phyloP scores from a whole-genome alignment of 2,797 vertebrate genomes.

The Oryzias sinensis region DNA sequence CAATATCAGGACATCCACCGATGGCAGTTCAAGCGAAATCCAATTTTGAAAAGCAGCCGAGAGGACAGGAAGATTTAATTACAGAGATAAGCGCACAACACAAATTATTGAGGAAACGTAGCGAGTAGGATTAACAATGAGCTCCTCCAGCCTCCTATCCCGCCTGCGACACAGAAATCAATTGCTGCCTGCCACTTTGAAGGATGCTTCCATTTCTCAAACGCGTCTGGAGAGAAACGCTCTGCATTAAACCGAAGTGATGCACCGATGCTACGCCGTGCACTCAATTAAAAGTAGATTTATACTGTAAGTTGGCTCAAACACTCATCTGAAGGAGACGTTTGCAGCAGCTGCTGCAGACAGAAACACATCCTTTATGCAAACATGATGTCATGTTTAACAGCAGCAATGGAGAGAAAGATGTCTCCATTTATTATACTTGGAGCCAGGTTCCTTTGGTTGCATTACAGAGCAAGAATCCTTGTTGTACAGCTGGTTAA shows the following conservation, averaged over 20 bases:
- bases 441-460: too few species aligned
- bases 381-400: slow-evolving; percentile 1
- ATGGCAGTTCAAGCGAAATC: neutral
- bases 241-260: neutral
- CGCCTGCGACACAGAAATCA: neutral
- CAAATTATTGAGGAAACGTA: slow-evolving; percentile 1
- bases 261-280: neutral
- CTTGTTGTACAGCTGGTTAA: too few species aligned
- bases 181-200: neutral
- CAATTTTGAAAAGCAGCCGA: too few species aligned
- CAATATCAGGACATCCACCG: neutral
- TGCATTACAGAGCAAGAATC: too few species aligned
- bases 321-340: too few species aligned
- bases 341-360: too few species aligned
- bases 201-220: slow-evolving; percentile 4
- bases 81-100: neutral
- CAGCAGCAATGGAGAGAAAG: neutral
- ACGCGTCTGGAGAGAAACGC: neutral
- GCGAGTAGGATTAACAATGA: neutral
- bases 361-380: too few species aligned
- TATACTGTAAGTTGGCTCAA: neutral
- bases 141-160: neutral
- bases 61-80: too few species aligned
- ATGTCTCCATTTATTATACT: too few species aligned
- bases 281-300: slow-evolving; percentile 1